phyloP scores from a whole-genome alignment of 2,888 invertebrate species.

The Drosophila kanekoi region DNA sequence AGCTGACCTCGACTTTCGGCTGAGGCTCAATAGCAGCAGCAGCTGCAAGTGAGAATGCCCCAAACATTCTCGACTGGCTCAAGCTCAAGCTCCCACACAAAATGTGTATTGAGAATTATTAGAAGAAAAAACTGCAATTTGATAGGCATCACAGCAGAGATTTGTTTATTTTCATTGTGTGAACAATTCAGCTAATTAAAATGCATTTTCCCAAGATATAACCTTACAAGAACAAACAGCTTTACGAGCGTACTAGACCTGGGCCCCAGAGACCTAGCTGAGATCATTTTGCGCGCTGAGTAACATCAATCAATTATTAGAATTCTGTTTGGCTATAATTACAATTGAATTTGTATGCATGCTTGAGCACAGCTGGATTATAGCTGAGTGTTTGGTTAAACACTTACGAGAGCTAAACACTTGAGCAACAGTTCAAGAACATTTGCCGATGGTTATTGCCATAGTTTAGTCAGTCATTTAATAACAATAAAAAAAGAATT shows the following conservation, averaged over 20 bases:
- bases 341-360: slow-evolving; percentile 53
- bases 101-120: slow-evolving; percentile 27
- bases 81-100: slow-evolving; percentile 52
- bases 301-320: slow-evolving; percentile 44
- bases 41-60: slow-evolving; percentile 35
- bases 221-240: background rate
- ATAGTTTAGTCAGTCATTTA: slow-evolving; percentile 48
- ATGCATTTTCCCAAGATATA: slow-evolving; percentile 43
- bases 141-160: slow-evolving; percentile 46
- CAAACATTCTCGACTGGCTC: slow-evolving; percentile 41
- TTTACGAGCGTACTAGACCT: background rate
- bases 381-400: slow-evolving; percentile 35
- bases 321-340: slow-evolving; percentile 53
- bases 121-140: slow-evolving; percentile 38
- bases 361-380: slow-evolving; percentile 20
- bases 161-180: slow-evolving; percentile 35
- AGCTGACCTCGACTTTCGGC: slow-evolving; percentile 74
- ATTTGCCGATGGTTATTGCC: slow-evolving; percentile 63
- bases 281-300: slow-evolving; percentile 6
- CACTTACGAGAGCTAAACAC: slow-evolving; percentile 54
- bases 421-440: slow-evolving; percentile 64
- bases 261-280: background rate
- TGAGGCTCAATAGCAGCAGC: slow-evolving; percentile 18
- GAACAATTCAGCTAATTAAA: slow-evolving; percentile 36
- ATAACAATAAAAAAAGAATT: slow-evolving; percentile 17